phyloP scores from a whole-genome alignment of 2,797 vertebrate genomes.

The Acipenser ruthenus region DNA sequence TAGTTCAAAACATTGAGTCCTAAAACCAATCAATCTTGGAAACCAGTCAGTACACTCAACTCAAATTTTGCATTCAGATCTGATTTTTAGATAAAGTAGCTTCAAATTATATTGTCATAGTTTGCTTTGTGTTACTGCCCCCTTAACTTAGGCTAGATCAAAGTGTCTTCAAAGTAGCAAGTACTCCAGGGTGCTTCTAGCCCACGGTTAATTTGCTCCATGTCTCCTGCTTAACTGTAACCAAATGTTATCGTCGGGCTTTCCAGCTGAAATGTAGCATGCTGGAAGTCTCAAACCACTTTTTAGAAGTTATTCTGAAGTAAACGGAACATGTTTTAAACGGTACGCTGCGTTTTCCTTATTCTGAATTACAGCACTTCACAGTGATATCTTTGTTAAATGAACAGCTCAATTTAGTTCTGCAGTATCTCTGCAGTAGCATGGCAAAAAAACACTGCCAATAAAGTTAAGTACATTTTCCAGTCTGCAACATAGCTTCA shows the following conservation, averaged over 20 bases:
- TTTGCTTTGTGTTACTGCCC: no score
- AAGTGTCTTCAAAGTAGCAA: conserved; percentile 7
- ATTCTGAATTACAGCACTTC: neutral
- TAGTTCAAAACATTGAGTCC: no score
- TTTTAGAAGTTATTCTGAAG: neutral
- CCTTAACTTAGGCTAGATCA: neutral
- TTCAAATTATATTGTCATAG: no score
- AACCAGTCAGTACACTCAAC: no score
- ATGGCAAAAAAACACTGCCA: no score
- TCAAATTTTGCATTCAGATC: no score
- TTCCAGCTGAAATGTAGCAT: neutral
- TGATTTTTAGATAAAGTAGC: no score
- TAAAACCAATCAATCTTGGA: no score
- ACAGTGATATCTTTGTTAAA: conserved; percentile 5
- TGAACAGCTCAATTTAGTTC: neutral
- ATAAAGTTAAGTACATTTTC: no score
- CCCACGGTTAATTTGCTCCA: conserved; percentile 3
- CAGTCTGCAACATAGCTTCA: neutral
- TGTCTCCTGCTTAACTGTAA: conserved; percentile 25
- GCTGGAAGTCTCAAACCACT: neutral
- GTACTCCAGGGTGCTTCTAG: neutral
- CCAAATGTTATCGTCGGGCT: conserved; percentile 18
- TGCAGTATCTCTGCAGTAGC: no score
- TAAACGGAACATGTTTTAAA: neutral
- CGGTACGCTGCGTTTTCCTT: neutral